These are phyloP conservation scores for Lates japonicus DNA, from an alignment of 2,797 vertebrate genomes.

Conservation along the genomic window DNA sequence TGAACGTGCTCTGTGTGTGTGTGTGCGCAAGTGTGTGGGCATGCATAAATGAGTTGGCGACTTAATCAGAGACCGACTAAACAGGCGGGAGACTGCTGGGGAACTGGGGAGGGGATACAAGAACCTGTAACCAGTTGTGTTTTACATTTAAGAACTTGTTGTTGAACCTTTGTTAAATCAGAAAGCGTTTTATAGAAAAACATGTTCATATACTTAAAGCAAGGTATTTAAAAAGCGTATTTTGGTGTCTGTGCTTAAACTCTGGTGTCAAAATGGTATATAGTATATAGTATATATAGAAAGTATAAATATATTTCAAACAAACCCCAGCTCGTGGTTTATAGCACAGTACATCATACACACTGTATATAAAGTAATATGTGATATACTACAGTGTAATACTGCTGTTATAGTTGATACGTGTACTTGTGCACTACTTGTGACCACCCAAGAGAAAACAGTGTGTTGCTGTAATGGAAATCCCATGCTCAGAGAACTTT, in stretches of 20 bases:
- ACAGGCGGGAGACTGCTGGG: not conserved
- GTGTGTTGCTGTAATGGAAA: slow-evolving; percentile 65
- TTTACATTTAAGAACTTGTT: not conserved
- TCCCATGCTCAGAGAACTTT: slow-evolving; percentile 63
- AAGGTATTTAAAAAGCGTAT: not conserved
- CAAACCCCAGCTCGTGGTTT: not conserved
- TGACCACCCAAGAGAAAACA: slow-evolving; percentile 39
- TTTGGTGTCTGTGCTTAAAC: not conserved
- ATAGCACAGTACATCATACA: not conserved
- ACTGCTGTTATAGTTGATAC: not conserved
- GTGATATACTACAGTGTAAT: not conserved
- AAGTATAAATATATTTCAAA: not conserved
- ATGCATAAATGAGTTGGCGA: slow-evolving; percentile 13
- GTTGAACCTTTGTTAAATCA: not conserved
- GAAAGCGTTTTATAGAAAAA: not conserved
- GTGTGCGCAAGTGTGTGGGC: not conserved
- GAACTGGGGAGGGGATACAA: not conserved
- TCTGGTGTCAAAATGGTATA: not conserved
- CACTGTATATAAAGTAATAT: not conserved
- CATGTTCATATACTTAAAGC: not conserved
- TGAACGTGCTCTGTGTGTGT: not conserved
- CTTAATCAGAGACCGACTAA: slow-evolving; percentile 26
- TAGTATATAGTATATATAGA: too few relatives aligned
- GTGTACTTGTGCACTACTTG: not conserved
- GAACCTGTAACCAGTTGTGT: slow-evolving; percentile 13